Percentiles rank a stretch among this genome's conserved stretches.
phyloP scores from a whole-genome alignment of 2,113 vertebrate species.

The Sorex fumeus region DNA sequence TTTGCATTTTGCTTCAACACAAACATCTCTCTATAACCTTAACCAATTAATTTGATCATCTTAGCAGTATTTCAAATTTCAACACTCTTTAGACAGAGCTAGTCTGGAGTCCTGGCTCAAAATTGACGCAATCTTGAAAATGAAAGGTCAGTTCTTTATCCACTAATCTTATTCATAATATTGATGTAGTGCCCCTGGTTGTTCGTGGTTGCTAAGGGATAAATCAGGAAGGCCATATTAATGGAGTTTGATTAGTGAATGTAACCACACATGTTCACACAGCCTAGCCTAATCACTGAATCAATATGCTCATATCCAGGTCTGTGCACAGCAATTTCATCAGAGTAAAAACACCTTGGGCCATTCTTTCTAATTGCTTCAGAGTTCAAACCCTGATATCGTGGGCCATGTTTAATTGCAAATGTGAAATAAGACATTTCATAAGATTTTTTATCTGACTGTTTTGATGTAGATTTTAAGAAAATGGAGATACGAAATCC shows the following conservation, averaged over 20 bases:
- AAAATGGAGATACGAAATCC: not conserved
- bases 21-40: not conserved
- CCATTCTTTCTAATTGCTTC: conserved; percentile 59
- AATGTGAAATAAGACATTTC: not conserved
- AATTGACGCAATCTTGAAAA: conserved; percentile 59
- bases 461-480: conserved; percentile 28
- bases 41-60: conserved; percentile 27
- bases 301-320: conserved; percentile 53
- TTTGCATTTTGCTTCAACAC: conserved; percentile 3
- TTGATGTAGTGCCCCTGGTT: conserved; percentile 74
- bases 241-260: conserved; percentile 70
- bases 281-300: conserved; percentile 48
- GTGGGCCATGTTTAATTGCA: not conserved
- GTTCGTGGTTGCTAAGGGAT: conserved; percentile 60
- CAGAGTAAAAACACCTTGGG: conserved; percentile 54
- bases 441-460: conserved; percentile 24
- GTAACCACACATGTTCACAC: not conserved
- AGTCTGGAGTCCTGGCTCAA: conserved; percentile 39
- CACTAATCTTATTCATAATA: conserved; percentile 82
- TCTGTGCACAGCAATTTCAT: not conserved
- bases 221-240: conserved; percentile 69
- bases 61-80: conserved; percentile 11
- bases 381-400: not conserved
- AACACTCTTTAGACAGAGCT: not conserved
- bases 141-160: conserved; percentile 66